Conservation (phyloP, 2,113 vertebrate genomes). For the Zapus hudsonius region DNA sequence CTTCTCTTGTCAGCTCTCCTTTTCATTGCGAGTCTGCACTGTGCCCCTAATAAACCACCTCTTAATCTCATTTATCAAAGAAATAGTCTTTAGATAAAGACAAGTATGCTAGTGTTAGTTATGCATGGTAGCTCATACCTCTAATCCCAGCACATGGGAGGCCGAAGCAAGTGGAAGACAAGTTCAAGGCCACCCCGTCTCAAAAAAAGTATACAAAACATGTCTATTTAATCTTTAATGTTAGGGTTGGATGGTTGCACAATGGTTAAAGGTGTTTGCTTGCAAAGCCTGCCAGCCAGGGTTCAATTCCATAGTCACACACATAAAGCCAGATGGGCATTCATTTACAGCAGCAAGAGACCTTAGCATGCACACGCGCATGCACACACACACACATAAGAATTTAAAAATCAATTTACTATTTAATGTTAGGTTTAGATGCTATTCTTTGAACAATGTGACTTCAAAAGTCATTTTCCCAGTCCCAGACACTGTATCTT, state of each 20-base stretch:
- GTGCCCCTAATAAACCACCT: neutral
- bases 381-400: too few species aligned
- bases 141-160: neutral
- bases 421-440: neutral
- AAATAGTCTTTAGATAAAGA: neutral
- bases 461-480: neutral
- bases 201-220: neutral
- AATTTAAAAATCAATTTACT: too few species aligned
- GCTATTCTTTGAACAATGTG: neutral
- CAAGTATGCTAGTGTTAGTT: neutral
- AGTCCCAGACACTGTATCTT: too few species aligned
- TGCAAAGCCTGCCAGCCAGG: too few species aligned
- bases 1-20: neutral
- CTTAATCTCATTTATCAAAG: neutral
- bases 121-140: neutral
- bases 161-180: neutral
- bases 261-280: too few species aligned
- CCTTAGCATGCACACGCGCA: too few species aligned
- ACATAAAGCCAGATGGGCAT: too few species aligned
- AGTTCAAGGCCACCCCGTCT: neutral
- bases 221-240: too few species aligned
- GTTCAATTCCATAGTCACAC: too few species aligned
- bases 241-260: too few species aligned
- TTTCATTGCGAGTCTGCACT: too few species aligned
- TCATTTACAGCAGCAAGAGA: too few species aligned